These are phyloP conservation scores for Selenia dentaria DNA, from an alignment of 2,888 invertebrate genomes.

Conservation along the genomic window DNA sequence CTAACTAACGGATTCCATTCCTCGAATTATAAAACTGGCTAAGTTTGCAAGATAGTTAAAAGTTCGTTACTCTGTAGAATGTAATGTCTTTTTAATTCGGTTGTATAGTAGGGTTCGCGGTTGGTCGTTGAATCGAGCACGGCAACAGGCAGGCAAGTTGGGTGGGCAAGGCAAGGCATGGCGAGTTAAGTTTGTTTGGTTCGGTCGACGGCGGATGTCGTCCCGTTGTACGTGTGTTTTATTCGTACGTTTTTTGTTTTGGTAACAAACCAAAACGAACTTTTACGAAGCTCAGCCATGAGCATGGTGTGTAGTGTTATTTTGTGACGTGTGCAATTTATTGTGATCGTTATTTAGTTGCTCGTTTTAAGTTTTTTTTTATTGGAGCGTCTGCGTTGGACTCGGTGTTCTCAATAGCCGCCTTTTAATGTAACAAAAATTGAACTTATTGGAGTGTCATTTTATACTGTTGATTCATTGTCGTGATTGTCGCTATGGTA, in stretches of 20 bases:
- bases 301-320: conserved; percentile 56
- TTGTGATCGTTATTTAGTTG: conserved; percentile 54
- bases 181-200: conserved; percentile 65
- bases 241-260: conserved; percentile 64
- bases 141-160: conserved; percentile 30
- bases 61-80: conserved; percentile 12
- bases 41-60: conserved; percentile 40
- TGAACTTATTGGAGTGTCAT: conserved; percentile 45
- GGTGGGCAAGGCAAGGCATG: conserved; percentile 30
- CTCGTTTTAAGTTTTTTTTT: conserved; percentile 29
- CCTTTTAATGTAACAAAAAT: conserved; percentile 49
- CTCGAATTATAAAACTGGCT: conserved; percentile 48
- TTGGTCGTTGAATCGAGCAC: conserved; percentile 17
- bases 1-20: conserved; percentile 51
- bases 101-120: conserved; percentile 46
- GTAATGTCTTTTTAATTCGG: conserved; percentile 48
- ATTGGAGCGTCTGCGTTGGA: conserved; percentile 39
- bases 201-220: conserved; percentile 66
- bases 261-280: conserved; percentile 58
- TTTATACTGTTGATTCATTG: conserved; percentile 43
- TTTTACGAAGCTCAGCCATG: conserved; percentile 41
- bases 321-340: conserved; percentile 48
- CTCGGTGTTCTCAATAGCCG: conserved; percentile 17
- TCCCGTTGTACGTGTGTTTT: conserved; percentile 57
- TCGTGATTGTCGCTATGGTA: conserved; percentile 40